Evolutionary conservation across 2,113 vertebrate species (phyloP), one percentile per base, ranked within the genome.

Genomic region (Pavo muticus): DNA sequence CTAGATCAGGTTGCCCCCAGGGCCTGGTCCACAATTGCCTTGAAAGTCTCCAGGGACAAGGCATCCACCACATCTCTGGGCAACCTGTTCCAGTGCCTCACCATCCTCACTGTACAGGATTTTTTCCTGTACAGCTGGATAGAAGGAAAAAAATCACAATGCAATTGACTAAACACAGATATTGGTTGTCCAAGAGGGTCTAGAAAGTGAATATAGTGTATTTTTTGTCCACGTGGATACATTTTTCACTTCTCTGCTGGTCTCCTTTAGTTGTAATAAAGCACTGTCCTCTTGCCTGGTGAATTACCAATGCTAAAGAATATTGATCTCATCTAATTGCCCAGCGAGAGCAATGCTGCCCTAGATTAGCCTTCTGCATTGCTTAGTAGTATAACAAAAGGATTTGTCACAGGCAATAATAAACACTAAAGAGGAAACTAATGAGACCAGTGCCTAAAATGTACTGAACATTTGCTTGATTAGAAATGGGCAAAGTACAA

Each of bases 301-400:
- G 61, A 93, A 91, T 97, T 96, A 93, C 84, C 78, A 39, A 63
- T 80, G 56, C 60, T 95, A 96, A 96, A 90, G 88, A 96, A 88
- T 93, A 94, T 82, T 78, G 91, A 96, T 97, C 87, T 81, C 1
- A 0, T 84, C 72, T 91, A 65, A 84, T 90, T 84, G 82, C 50
- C 88, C 29, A 78, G 76, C 45, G 87, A 90, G 60, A 97, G 92
- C 42, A 80, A 21, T 59, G 82, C 61, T 95, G 44, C 68, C 93
- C 60, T 92, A 86, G 69, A 94, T 96, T 47, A 90, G 70, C 65
- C 67, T 83, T 83, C 88, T 95, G 64, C 86, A 68, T 82, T 85
- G 29, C 84, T 92, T 96, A 96, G 88, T 90, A 93, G 82, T n/a
- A 87, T 73, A 61, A 95, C 90, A 92, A 93, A 93, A 91, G 56